Base-by-base conservation (phyloP, 2,888 invertebrate genomes). In the Nymphalis urticae region DNA sequence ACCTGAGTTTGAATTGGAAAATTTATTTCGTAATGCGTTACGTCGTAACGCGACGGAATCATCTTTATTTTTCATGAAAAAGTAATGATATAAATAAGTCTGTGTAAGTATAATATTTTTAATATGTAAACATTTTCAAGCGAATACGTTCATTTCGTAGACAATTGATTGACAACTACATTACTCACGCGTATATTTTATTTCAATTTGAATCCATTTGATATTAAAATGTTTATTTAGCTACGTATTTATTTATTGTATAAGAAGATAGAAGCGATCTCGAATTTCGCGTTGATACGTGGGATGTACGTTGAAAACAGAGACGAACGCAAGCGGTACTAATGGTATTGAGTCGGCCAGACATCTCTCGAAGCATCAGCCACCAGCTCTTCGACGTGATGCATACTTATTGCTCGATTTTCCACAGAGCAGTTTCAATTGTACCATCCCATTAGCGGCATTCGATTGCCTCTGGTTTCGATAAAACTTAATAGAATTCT, bases 381-480 rank as follows among this genome's bases (percentile, higher is more conserved):
- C 84, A 76, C 85, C 76, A 79, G 74, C 73, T 65, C 69, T 76
- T 76, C 79, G 76, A 81, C 79, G 88, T 85, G 88, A 90, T 92
- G 92, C 92, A 92, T 92, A 92, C 91, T 86, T 91, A 92, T 90
- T 85, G 86, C 86, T 80, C 83, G 86, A 90, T 92, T 92, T 90
- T 87, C 88, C 84, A 76, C 82, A 79, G 82, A 85, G 82, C 84
- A 82, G 76, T 89, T 90, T 88, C 91, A 90, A 91, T 90, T 89
- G 86, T 85, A 82, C 84, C 77, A 77, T 83, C 80, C 83, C 86
- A 90, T 91, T 92, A 91, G 85, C 78, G 82, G 82, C 80, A 79
- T 85, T 79, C 84, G 82, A 88, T 86, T 84, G 84, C 80, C 77
- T 75, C 73, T 78, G 80, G 75, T 77, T 80, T 78, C 78, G 79